Base-by-base conservation (phyloP, 2,888 invertebrate species). In the Platerodrilus igneus region DNA sequence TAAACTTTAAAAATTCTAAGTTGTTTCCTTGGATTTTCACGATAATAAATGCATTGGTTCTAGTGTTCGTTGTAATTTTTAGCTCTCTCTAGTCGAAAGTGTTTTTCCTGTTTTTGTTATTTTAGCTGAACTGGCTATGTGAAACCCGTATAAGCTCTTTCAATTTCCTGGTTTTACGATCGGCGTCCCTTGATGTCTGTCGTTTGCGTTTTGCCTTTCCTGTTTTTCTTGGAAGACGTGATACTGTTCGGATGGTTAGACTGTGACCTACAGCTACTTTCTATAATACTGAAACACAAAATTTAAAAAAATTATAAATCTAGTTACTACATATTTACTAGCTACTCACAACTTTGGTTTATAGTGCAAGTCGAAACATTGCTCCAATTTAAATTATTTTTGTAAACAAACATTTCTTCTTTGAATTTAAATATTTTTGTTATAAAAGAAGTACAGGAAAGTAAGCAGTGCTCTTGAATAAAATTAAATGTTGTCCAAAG, bases 131-230 rank as follows among this genome's bases (percentile, higher is more conserved):
- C 47, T 48, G 54, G n/a, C n/a, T n/a, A n/a, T 47, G 49, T 48
- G 47, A 49, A 54, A 47, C 51, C 49, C 50, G 50, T 52, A 50
- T 56, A 53, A 55, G 57, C 56, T 55, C 55, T 59, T 58, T 58
- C 59, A 58, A 58, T 57, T 58, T 59, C 54, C 53, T 28, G 46
- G 42, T 49, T 60, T 60, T 60, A 60, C 55, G 58, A 55, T 52
- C 43, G 51, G 43, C 52, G 49, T 54, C 53, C 54, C 55, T 53
- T 47, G 45, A 47, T 48, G 55, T 56, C 55, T 57, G 53, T 53
- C 50, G 55, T 56, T 53, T 57, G 55, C 49, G 54, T 55, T 55
- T 55, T 55, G 53, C 50, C 55, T 59, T 57, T 57, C 53, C 57
- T 53, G 55, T 53, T 57, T 55, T 57, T 54, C 54, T 53, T 52